Conservation (phyloP, 2,888 invertebrate species). For the Gibbula magus region DNA sequence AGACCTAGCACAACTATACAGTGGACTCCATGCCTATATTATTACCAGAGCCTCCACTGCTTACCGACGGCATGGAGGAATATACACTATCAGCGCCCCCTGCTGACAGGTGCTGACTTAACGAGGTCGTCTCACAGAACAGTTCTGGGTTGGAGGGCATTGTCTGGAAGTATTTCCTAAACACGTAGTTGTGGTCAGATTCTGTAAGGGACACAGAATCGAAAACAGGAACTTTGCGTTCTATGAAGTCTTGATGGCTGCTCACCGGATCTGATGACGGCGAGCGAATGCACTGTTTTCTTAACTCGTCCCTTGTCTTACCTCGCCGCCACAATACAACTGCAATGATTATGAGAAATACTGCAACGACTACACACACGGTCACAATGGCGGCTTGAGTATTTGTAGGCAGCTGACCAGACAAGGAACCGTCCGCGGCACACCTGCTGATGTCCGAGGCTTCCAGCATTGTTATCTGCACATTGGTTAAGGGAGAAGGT, state of each 20-base stretch:
- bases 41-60: constrained; percentile 36
- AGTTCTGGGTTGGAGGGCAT: constrained; percentile 57
- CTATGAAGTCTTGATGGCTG: constrained; percentile 46
- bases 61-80: constrained; percentile 44
- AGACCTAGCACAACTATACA: constrained; percentile 27
- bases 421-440: constrained; percentile 31
- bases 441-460: constrained; percentile 43
- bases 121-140: not conserved
- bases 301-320: constrained; percentile 42
- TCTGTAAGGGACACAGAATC: constrained; percentile 61
- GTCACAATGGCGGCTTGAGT: constrained; percentile 44
- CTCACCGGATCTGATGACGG: constrained; percentile 40
- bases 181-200: constrained; percentile 67
- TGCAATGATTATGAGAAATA: constrained; percentile 48
- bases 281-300: constrained; percentile 30
- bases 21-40: constrained; percentile 47
- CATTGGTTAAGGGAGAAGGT: constrained; percentile 42
- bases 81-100: constrained; percentile 43
- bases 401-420: constrained; percentile 37
- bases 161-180: constrained; percentile 64
- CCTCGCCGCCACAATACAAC: constrained; percentile 52
- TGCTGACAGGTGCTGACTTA: constrained; percentile 38
- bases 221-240: constrained; percentile 51
- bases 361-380: constrained; percentile 46
- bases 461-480: constrained; percentile 41